phyloP scores from a whole-genome alignment of 2,888 invertebrate species.

The Crioceris asparagi region DNA sequence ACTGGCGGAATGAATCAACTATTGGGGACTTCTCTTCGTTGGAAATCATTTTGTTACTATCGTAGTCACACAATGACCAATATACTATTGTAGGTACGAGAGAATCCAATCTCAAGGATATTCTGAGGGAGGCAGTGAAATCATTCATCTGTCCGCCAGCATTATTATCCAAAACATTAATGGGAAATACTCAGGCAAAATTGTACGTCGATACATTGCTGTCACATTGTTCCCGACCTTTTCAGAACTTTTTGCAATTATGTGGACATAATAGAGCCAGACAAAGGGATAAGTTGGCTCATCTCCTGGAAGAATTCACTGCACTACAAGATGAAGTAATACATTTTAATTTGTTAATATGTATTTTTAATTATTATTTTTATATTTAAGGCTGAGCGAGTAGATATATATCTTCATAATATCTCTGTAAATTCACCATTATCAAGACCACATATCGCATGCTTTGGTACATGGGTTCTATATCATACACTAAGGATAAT shows the following conservation, averaged over 20 bases:
- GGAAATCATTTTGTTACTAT: no score
- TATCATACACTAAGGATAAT: conserved; percentile 88
- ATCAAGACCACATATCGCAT: conserved; percentile 64
- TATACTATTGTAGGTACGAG: conserved; percentile 39
- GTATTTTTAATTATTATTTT: neutral
- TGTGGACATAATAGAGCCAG: conserved; percentile 93
- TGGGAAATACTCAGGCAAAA: conserved; percentile 63
- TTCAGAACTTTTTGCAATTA: conserved; percentile 74
- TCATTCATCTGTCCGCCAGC: conserved; percentile 85
- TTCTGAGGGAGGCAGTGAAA: conserved; percentile 74
- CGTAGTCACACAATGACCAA: no score
- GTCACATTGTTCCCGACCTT: conserved; percentile 74
- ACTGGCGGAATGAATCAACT: no score
- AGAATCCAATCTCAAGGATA: conserved; percentile 55
- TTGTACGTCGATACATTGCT: conserved; percentile 85
- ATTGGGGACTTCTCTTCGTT: no score
- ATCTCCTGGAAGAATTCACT: conserved; percentile 83
- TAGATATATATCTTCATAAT: conserved; percentile 72
- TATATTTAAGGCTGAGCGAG: conserved; percentile 64
- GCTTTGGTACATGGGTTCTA: conserved; percentile 90
- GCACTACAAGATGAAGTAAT: conserved; percentile 81
- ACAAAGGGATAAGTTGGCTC: conserved; percentile 86
- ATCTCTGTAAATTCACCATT: conserved; percentile 57
- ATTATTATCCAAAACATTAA: conserved; percentile 61
- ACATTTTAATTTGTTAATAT: neutral